Evolutionary conservation across 1,140 invertebrate genomes (phyloP).

Genomic region (Magallana angulata): DNA sequence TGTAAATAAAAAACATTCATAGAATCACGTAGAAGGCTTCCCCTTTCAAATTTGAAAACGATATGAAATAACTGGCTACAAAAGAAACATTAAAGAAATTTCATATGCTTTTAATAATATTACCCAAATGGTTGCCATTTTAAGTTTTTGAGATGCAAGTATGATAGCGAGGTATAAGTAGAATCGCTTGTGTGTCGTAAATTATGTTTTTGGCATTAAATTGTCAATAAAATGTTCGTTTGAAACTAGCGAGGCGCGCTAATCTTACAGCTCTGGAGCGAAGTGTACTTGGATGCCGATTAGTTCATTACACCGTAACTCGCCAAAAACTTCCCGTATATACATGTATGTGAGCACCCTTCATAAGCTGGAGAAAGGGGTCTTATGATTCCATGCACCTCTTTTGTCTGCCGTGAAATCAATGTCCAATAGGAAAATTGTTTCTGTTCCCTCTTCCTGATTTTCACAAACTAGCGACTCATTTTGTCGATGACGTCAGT

Average conservation of each 20-base stretch:
- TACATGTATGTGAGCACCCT: too few relatives aligned
- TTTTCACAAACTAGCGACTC: too few relatives aligned
- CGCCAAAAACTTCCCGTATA: too few relatives aligned
- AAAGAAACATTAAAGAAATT: not conserved
- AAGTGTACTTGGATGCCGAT: not conserved
- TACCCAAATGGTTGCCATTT: constrained; percentile 1
- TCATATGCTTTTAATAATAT: constrained; percentile 24
- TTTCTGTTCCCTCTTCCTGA: too few relatives aligned
- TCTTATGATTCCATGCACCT: too few relatives aligned
- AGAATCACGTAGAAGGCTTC: not conserved
- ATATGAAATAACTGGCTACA: not conserved
- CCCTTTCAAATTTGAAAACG: not conserved
- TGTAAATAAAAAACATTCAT: too few relatives aligned
- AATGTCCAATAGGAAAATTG: too few relatives aligned
- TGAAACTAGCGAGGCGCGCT: constrained; percentile 18
- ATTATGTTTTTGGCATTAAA: constrained; percentile 25
- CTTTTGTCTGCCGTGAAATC: too few relatives aligned
- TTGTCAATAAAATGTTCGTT: constrained; percentile 26
- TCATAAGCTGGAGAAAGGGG: too few relatives aligned
- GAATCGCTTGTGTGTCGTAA: not conserved
- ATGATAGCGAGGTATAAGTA: not conserved
- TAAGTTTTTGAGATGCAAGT: not conserved
- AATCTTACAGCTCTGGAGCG: not conserved
- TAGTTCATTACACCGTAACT: constrained; percentile 6
- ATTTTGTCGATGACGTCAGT: too few relatives aligned